Evolutionary conservation across 2,797 vertebrate species (phyloP), one percentile per base, ranked within the genome.

Genomic region (Hyperoplus lanceolatus): DNA sequence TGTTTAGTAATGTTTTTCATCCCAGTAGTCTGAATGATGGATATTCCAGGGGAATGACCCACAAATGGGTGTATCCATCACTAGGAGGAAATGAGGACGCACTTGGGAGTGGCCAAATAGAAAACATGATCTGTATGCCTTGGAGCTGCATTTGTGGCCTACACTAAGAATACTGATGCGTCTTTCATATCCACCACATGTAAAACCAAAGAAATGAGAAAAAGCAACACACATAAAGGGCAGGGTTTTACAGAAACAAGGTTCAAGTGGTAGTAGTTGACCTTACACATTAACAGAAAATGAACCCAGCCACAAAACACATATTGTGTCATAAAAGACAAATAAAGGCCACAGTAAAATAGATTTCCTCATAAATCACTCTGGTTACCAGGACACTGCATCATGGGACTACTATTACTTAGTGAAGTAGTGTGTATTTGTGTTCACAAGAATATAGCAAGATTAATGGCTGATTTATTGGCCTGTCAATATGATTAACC

Each of bases 271-370:
- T 14, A 70, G 73, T 6, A 65, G 87, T 86, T 93, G 90, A 92
- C 87, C 89, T 87, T 68, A 85, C 76, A 87, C 80, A 88, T 69
- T 69, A 78, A 49, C 55, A 66, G 74, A 90, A 88, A 90, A 92
- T 88, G 90, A 92, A 92, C 83, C 65, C 11, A 15, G 57, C 67
- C 70, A 82, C 83, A 91, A 91, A 92, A 90, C 91, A 88, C 72
- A 82, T 69, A 75, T 69, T 70, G 77, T 82, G 87, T 85, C 88
- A 92, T 93, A 92, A 92, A 94, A 85, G 85, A 90, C 85, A 90
- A 92, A 93, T 93, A 92, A 92, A 94, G 90, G 80, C 83, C 86
- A 87, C 81, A 84, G 86, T 91, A 87, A 93, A 93, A 93, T 89
- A 85, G 89, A 93, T 92, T 92, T 92, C 75, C 87, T 77, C 87